Evolutionary conservation across 2,888 invertebrate species (phyloP), one percentile per base, ranked within the genome.

Genomic region (Villa cingulata): DNA sequence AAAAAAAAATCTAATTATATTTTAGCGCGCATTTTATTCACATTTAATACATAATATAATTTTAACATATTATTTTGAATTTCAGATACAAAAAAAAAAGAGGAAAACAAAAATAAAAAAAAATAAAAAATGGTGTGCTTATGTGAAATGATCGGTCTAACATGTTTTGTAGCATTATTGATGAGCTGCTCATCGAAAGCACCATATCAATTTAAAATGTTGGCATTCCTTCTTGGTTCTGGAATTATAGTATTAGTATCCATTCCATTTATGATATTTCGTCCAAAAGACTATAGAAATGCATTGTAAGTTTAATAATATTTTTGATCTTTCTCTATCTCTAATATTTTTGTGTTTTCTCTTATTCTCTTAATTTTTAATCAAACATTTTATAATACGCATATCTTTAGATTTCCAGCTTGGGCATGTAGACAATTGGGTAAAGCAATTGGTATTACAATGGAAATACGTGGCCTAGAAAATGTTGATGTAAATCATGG

Each of bases 321-420:
- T n/a, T n/a, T n/a, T n/a, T n/a, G n/a, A n/a, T n/a, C n/a, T n/a
- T n/a, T n/a, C n/a, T n/a, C n/a, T n/a, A n/a, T n/a, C n/a, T n/a
- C n/a, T n/a, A n/a, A n/a, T n/a, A n/a, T n/a, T n/a, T n/a, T n/a
- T n/a, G n/a, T n/a, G n/a, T n/a, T n/a, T n/a, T n/a, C n/a, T n/a
- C n/a, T 34, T 17, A 19, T 14, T 39, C 12, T 39, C 17, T 17
- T 20, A 38, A 6, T 43, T 40, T 41, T 36, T 37, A n/a, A n/a
- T n/a, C n/a, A n/a, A n/a, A n/a, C n/a, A n/a, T n/a, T n/a, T n/a
- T n/a, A n/a, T 16, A 3, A 19, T 16, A n/a, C 49, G 16, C 45
- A n/a, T n/a, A n/a, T n/a, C n/a, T n/a, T n/a, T n/a, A 86, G 86
- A 58, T 72, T 82, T 57, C 86, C 87, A 37, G 80, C 86, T 1